Evolutionary conservation across 2,113 vertebrate genomes (phyloP).

Genomic region (Passer montanus): DNA sequence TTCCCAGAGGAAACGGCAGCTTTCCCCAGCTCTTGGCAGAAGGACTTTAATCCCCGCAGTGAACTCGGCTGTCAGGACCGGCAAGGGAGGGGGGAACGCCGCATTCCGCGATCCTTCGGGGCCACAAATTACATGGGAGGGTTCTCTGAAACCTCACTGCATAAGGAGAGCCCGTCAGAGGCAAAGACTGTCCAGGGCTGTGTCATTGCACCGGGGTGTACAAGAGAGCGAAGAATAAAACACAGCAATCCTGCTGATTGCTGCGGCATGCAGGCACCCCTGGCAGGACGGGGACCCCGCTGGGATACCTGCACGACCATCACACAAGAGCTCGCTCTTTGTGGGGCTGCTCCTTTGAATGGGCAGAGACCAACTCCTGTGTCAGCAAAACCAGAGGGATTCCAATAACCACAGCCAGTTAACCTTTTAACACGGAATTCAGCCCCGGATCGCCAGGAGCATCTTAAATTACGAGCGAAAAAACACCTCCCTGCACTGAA

Average conservation of each 20-base stretch:
- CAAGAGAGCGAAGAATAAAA: background rate
- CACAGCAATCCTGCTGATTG: background rate
- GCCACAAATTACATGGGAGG: background rate
- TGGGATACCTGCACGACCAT: background rate
- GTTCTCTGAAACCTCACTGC: background rate
- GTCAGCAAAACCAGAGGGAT: constrained; percentile 38
- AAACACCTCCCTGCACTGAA: background rate
- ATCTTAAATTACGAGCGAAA: background rate
- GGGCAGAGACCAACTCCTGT: background rate
- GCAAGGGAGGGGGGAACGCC: background rate
- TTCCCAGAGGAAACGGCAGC: background rate
- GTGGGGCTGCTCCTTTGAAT: background rate
- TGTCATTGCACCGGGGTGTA: background rate
- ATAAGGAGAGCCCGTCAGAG: background rate
- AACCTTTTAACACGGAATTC: background rate
- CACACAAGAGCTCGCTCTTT: background rate
- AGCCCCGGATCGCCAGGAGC: background rate
- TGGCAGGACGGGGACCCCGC: background rate
- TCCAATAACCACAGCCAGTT: constrained; percentile 5
- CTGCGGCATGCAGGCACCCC: background rate
- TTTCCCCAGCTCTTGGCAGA: background rate
- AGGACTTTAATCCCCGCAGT: background rate
- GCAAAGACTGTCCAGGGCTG: accelerated
- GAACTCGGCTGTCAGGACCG: background rate
- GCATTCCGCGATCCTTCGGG: background rate